Evolutionary conservation across 2,888 invertebrate genomes (phyloP).

Genomic region (Venusia cambrica): DNA sequence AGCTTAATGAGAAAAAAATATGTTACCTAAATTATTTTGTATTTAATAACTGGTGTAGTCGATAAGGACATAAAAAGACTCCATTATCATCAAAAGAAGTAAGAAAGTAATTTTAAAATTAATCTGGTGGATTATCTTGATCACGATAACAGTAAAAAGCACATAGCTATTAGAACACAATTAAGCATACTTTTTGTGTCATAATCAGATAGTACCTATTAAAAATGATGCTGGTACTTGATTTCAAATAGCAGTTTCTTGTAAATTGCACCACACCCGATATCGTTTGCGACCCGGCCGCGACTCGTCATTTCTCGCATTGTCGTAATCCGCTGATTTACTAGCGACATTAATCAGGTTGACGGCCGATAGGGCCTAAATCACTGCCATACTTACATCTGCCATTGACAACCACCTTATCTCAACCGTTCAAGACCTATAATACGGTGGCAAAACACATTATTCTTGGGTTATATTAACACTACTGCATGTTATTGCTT

Average conservation of each 20-base stretch:
- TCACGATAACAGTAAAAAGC: too few relatives aligned
- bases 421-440: conserved; percentile 37
- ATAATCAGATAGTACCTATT: too few relatives aligned
- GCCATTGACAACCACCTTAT: conserved; percentile 48
- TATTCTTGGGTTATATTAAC: conserved; percentile 53
- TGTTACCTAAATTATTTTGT: too few relatives aligned
- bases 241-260: conserved; percentile 7
- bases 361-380: conserved; percentile 80
- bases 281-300: conserved; percentile 70
- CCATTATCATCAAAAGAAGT: too few relatives aligned
- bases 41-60: too few relatives aligned
- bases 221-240: too few relatives aligned
- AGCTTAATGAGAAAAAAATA: too few relatives aligned
- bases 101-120: too few relatives aligned
- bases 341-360: conserved; percentile 80
- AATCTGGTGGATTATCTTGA: too few relatives aligned
- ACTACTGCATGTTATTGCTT: conserved; percentile 78
- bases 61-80: too few relatives aligned
- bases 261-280: conserved; percentile 39
- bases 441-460: conserved; percentile 29
- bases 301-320: conserved; percentile 81
- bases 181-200: too few relatives aligned
- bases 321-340: conserved; percentile 82
- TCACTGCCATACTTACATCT: conserved; percentile 61
- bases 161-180: too few relatives aligned